A percentile compares a stretch with the other conserved stretches of the same genome.
phyloP scores from a whole-genome alignment of 2,113 vertebrate species.

The Festucalex cinctus region DNA sequence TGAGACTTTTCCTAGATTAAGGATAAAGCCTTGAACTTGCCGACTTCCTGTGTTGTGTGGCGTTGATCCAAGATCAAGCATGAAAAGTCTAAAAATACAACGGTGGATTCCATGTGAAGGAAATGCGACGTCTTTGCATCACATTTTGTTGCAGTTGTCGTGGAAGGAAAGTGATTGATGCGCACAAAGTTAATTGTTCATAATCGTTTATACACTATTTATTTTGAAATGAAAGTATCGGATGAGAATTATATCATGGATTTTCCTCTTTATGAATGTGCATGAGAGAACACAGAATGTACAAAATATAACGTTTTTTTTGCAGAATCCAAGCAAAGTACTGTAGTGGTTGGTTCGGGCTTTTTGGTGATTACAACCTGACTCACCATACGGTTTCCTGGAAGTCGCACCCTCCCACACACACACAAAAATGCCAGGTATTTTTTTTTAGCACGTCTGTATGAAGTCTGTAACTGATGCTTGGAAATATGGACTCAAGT shows the following conservation, averaged over 20 bases:
- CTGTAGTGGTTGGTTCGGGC: too few species aligned
- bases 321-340: not conserved
- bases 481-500: not conserved
- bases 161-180: too few species aligned
- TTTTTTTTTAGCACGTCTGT: slow-evolving; percentile 24
- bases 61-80: not conserved
- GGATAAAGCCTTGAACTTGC: not conserved
- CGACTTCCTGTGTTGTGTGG: not conserved
- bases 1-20: not conserved
- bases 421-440: slow-evolving; percentile 16
- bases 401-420: slow-evolving; percentile 46
- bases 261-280: not conserved
- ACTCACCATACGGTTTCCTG: slow-evolving; percentile 58
- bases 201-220: not conserved
- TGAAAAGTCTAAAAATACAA: slow-evolving; percentile 6
- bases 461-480: slow-evolving; percentile 22
- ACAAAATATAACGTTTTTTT: not conserved
- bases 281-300: not conserved
- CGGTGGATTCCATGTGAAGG: not conserved
- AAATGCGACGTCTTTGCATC: not conserved
- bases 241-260: not conserved
- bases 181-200: too few species aligned
- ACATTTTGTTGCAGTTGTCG: too few species aligned
- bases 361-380: slow-evolving; percentile 27
- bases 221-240: not conserved